Base-by-base conservation (phyloP, 2,113 vertebrate genomes). In the Megaceryle torquata region DNA sequence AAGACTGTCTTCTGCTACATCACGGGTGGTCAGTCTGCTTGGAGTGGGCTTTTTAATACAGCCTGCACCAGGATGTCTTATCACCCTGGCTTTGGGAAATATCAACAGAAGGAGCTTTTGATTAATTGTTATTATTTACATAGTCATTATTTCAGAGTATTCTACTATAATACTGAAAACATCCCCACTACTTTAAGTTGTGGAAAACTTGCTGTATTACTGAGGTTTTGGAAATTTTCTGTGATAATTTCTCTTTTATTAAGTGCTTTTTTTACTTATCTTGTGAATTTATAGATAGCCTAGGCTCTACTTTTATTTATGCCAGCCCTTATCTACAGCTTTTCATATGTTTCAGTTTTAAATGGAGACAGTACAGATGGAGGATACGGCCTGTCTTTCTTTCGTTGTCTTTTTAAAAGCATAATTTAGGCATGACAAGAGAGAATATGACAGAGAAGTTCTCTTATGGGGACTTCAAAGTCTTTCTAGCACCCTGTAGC, bases 341-440 rank as follows among this genome's bases (percentile, higher is more conserved):
- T 94, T 91, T 74, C 22, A 65, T 64, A 71, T 56, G 51, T 75
- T 96, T 75, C 48, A 68, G 39, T 89, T 92, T 92, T 67, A 88
- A 87, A 76, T 41, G 28, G 56, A 94, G 81, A 69, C 2, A 63
- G 12, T 46, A 87, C 41, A 84, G 67, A 89, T 56, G 21, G 39
- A 92, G 72, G 54, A 37, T 70, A 65, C 44, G 24, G 67, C 53
- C 63, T 79, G 68, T 84, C 88, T 93, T 91, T 59, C 61, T 74
- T 65, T 67, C 15, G 16, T 56, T 91, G 44, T 5, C 37, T 77
- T 70, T 93, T 75, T 37, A 17, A 65, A 94, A 85, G 44, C 43
- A 54, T 83, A 81, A 86, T 92, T 86, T 59, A 59, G 80, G n/a
- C 28, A 24, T 54, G 79, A 87, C 89, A 93, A 94, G 56, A 93